A percentile compares a stretch with the other conserved stretches of the same genome.
Conservation (phyloP, 1,140 invertebrate species). For the Drosophila dunni region DNA sequence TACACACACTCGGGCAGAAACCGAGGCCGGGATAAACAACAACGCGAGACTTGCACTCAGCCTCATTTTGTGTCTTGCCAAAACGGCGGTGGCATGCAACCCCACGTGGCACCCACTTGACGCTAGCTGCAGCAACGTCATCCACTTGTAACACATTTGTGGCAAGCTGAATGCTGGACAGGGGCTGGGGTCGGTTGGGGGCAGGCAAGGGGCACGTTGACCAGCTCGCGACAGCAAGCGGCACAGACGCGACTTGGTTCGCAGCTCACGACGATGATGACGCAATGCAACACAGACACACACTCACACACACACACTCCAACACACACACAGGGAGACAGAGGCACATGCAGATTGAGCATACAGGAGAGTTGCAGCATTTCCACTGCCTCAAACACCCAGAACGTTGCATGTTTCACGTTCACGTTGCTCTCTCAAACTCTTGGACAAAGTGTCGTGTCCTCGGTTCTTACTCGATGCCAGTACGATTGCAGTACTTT, state of each 20-base stretch:
- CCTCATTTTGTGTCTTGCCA: constrained; percentile 67
- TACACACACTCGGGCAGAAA: constrained; percentile 30
- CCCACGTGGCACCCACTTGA: constrained; percentile 39
- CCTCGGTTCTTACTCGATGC: constrained; percentile 64
- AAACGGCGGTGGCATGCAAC: constrained; percentile 10
- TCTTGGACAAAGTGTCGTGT: constrained; percentile 34
- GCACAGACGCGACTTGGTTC: constrained; percentile 53
- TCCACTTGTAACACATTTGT: constrained; percentile 78
- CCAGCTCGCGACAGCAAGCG: constrained; percentile 51
- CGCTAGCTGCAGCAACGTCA: constrained; percentile 36
- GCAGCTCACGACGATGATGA: constrained; percentile 48
- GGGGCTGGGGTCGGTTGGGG: neutral
- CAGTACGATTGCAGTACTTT: constrained; percentile 51
- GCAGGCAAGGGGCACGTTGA: constrained; percentile 38
- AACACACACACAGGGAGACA: constrained; percentile 27
- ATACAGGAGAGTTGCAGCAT: constrained; percentile 58
- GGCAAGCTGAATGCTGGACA: neutral
- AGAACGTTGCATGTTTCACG: constrained; percentile 8
- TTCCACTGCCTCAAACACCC: neutral
- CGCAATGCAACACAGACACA: constrained; percentile 49
- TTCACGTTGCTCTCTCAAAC: constrained; percentile 31
- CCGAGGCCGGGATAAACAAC: constrained; percentile 48
- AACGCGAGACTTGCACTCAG: constrained; percentile 69
- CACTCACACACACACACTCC: constrained; percentile 20
- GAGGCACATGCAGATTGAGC: constrained; percentile 18